phyloP scores from a whole-genome alignment of 1,140 invertebrate species.

The Megathymus violae region DNA sequence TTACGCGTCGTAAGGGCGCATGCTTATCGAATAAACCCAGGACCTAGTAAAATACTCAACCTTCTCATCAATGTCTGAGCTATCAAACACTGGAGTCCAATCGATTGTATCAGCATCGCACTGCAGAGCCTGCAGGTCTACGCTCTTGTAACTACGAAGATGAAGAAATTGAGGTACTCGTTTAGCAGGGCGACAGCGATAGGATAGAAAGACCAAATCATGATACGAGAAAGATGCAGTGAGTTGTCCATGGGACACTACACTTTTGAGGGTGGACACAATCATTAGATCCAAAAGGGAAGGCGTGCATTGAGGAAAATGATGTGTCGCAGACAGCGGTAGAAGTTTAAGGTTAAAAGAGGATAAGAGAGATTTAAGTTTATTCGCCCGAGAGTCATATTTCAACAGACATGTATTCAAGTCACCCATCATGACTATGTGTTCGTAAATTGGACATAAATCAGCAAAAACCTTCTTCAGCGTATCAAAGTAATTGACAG shows the following conservation, averaged over 20 bases:
- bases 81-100: not conserved
- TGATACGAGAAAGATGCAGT: constrained; percentile 33
- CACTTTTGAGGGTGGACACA: constrained; percentile 19
- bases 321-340: constrained; percentile 29
- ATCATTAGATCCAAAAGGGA: constrained; percentile 38
- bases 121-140: not conserved
- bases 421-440: not conserved
- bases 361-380: constrained; percentile 14
- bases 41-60: not conserved
- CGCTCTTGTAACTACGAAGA: not conserved
- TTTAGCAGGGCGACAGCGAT: constrained; percentile 4
- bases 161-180: not conserved
- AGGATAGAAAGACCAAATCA: constrained; percentile 36
- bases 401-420: constrained; percentile 32
- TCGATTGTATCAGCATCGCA: not conserved
- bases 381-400: constrained; percentile 17
- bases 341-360: constrained; percentile 19
- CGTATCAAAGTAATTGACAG: not conserved
- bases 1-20: not conserved
- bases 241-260: constrained; percentile 19
- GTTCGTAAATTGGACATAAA: not conserved
- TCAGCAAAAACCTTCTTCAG: not conserved
- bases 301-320: constrained; percentile 18
- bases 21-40: not conserved
- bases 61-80: not conserved